These are phyloP conservation scores for Dryocosmus kuriphilus DNA, from an alignment of 2,888 invertebrate species.

Conservation along the genomic window DNA sequence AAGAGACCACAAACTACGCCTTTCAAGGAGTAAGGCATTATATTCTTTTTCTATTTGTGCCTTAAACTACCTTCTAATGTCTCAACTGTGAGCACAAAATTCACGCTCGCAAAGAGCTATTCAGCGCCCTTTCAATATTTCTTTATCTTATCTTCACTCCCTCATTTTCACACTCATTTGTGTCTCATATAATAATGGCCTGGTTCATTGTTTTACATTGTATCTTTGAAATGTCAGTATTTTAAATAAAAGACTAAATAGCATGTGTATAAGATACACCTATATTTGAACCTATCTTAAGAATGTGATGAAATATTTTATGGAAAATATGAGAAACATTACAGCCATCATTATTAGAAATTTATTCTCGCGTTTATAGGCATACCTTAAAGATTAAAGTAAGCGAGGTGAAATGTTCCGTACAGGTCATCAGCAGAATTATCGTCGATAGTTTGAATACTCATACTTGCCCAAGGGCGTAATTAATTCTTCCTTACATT, in stretches of 20 bases:
- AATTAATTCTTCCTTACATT: conserved; percentile 33
- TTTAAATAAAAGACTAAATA: background rate
- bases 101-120: background rate
- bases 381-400: conserved; percentile 25
- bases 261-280: too few species aligned
- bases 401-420: conserved; percentile 26
- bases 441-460: conserved; percentile 13
- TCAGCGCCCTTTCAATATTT: background rate
- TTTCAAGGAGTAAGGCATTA: background rate
- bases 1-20: conserved; percentile 16
- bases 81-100: background rate
- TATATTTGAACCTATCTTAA: background rate
- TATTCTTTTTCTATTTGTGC: background rate
- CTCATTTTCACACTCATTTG: background rate
- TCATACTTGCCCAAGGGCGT: conserved; percentile 28
- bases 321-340: background rate
- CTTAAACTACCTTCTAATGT: background rate
- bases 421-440: conserved; percentile 16
- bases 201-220: background rate
- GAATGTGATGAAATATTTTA: background rate
- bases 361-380: conserved; percentile 10
- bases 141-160: background rate
- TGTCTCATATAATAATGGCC: background rate
- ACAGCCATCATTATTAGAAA: background rate
- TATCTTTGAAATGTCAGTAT: background rate